phyloP scores from a whole-genome alignment of 35 echinoderm and acorn worm genomes.

The Acanthaster planci region DNA sequence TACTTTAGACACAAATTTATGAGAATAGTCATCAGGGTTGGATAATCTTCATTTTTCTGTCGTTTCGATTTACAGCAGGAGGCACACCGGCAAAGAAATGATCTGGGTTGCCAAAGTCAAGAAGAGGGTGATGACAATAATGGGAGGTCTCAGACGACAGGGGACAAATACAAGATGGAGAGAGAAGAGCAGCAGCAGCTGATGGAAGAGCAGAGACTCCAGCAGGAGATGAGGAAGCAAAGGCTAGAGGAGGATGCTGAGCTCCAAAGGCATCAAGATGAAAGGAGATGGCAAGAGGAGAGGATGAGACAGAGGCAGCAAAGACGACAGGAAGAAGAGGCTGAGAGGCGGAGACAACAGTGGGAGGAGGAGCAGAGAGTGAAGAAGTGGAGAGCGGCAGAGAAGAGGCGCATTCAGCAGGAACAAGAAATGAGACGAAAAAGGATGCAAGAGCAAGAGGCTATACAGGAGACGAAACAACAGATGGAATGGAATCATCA shows the following conservation, averaged over 20 bases:
- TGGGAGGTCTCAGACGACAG: neutral
- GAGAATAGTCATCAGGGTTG: no score
- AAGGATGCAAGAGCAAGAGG: neutral
- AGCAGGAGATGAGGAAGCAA: constrained; percentile 10
- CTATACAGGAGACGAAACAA: neutral
- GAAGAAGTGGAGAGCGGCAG: neutral
- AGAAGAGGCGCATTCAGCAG: neutral
- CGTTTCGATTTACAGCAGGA: neutral
- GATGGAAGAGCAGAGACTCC: constrained; percentile 36
- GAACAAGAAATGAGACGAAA: neutral
- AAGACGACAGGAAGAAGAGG: constrained; percentile 3
- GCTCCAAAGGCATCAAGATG: neutral
- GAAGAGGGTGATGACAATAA: neutral
- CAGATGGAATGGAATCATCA: neutral
- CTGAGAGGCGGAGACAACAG: neutral
- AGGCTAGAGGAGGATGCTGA: constrained; percentile 27
- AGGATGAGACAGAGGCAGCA: constrained; percentile 24
- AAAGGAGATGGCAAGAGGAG: neutral
- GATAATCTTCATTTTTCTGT: no score
- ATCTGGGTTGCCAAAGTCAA: neutral
- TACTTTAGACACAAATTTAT: no score
- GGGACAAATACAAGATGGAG: neutral
- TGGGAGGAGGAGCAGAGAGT: neutral
- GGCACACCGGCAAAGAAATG: neutral
- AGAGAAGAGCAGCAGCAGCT: constrained; percentile 8